Evolutionary conservation across 1,140 invertebrate genomes (phyloP), one percentile per base, ranked within the genome.

Genomic region (Diabrotica undecimpunctata): DNA sequence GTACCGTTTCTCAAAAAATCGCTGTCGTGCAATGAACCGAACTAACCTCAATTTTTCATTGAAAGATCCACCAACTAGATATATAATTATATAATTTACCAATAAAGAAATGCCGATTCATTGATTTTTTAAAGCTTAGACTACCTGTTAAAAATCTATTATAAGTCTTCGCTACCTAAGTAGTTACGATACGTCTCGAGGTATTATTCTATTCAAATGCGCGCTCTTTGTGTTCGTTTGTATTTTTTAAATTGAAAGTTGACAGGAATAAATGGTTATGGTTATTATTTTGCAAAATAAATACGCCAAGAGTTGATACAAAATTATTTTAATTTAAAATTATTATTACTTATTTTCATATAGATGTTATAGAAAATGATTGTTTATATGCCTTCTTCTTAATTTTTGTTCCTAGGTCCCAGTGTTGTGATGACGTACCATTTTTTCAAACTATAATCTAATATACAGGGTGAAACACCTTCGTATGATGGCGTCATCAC

Each of bases 61-160:
- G n/a, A 10, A 46, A 10, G n/a, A 46, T 46, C n/a, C n/a, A 25
- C 25, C 41, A 46, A 10, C 25, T 25, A 25, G 25, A 46, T 46
- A 8, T 10, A 8, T 46, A 10, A 46, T 46, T 46, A 46, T 46
- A 46, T 46, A 46, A 46, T 46, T 46, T 46, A 25, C 25, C 41
- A 46, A 10, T 46, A 46, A 10, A 8, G n/a, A 46, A 46, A 8
- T 46, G 41, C 41, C 41, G 41, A 46, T 46, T 46, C 41, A 46
- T 46, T 46, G 41, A 46, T 46, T 46, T 46, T 46, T 46, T n/a
- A 46, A 46, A 46, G 41, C 41, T n/a, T 8, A 46, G 41, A 46
- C n/a, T 46, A 46, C 41, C 41, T 46, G 8, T 46, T 46, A n/a
- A 46, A 46, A 46, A 46, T 46, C 41, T 46, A 46, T 46, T 46